These are phyloP conservation scores for Microctenopoma lineatum DNA, from an alignment of 2,797 vertebrate genomes.

Conservation along the genomic window DNA sequence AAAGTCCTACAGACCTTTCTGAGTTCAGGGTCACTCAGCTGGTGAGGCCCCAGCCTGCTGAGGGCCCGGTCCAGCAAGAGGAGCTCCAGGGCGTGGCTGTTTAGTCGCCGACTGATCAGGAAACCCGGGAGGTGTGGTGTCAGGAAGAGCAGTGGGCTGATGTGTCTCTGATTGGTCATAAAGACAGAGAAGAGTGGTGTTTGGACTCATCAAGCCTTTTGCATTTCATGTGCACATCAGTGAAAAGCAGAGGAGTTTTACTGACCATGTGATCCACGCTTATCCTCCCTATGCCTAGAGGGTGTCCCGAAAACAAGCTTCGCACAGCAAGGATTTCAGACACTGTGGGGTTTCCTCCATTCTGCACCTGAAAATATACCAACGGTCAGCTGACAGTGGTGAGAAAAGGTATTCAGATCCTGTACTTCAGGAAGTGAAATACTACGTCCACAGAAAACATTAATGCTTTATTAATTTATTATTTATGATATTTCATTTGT, in stretches of 20 bases:
- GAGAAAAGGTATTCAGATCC: no score
- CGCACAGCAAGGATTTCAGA: slow-evolving; percentile 85
- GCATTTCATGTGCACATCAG: not conserved
- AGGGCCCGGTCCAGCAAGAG: slow-evolving; percentile 89
- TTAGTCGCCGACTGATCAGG: slow-evolving; percentile 85
- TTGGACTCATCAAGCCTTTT: not conserved
- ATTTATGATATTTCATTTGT: no score
- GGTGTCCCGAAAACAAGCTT: slow-evolving; percentile 83
- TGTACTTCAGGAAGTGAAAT: no score
- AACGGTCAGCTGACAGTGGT: not conserved
- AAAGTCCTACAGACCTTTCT: slow-evolving; percentile 79
- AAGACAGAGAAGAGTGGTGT: slow-evolving; percentile 6
- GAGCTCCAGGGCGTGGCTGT: slow-evolving; percentile 85
- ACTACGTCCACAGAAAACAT: no score
- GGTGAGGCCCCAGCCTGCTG: slow-evolving; percentile 81
- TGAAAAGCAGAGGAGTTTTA: not conserved
- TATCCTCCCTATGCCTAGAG: slow-evolving; percentile 83
- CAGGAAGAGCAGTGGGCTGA: slow-evolving; percentile 90
- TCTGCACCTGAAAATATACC: slow-evolving; percentile 80
- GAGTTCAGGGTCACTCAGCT: slow-evolving; percentile 88
- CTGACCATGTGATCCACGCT: slow-evolving; percentile 86
- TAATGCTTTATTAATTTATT: no score
- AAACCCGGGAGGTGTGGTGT: slow-evolving; percentile 85
- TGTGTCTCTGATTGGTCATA: slow-evolving; percentile 79
- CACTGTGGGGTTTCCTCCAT: slow-evolving; percentile 82